Base-by-base conservation (phyloP, 2,888 invertebrate genomes). In the Eristalis pertinax region DNA sequence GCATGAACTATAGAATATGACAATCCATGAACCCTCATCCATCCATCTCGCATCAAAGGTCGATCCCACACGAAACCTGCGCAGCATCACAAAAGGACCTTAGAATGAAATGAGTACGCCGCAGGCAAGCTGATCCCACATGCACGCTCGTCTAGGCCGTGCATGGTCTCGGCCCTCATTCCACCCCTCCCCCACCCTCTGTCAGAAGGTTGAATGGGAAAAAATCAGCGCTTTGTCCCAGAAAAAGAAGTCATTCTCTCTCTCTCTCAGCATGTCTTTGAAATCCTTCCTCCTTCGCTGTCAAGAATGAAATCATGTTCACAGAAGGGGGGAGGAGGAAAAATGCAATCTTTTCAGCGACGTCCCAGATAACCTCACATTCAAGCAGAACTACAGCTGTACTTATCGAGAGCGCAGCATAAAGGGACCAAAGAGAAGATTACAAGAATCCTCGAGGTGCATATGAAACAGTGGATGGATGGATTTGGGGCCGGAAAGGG, bases 281-380 rank as follows among this genome's bases (percentile, higher is more conserved):
- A 50, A 50, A 19, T 50, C 32, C 8, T 8, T 32, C 32, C 32
- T 19, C 69, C 50, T 62, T 26, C 62, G 50, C 26, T 35, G 35
- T 35, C 35, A 10, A 35, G 35, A 35, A 35, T 11, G n/a, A 11
- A 35, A 35, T 35, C 35, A 35, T 7, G 19, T 41, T 58, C 15
- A 1, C 11, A 35, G 35, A 24, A 26, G 13, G 35, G 19, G n/a
- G 29, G 29, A 35, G 38, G 35, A n/a, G 56, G 26, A 22, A 62
- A n/a, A 50, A 50, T 50, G 50, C 19, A 50, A 50, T 50, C 82
- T 70, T 78, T 87, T 83, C 67, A 78, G 26, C 74, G 68, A 85
- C 74, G 77, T 74, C 82, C 77, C 50, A 82, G 69, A 82, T 86
- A 78, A 70, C 63, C 56, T 38, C 13, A 58, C 69, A 75, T 75